phyloP scores from a whole-genome alignment of 2,888 invertebrate species.

The Agrilus cyanescens region DNA sequence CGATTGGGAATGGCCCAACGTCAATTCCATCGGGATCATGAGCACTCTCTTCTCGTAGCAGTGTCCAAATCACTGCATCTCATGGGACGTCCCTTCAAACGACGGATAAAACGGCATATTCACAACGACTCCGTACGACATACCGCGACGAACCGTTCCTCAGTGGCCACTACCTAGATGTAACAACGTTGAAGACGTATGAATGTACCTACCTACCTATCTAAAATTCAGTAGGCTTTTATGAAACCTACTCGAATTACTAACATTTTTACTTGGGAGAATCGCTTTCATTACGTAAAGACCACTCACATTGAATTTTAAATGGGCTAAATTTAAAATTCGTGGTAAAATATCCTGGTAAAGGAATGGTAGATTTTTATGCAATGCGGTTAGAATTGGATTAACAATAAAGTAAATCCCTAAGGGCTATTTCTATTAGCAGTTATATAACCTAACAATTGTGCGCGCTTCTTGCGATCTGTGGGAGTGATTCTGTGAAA shows the following conservation, averaged over 20 bases:
- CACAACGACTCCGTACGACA: conserved; percentile 22
- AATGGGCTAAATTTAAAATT: conserved; percentile 1
- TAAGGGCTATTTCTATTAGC: no score
- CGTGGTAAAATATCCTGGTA: background rate
- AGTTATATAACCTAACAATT: no score
- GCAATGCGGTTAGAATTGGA: no score
- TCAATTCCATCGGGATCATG: conserved; percentile 22
- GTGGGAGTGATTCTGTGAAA: no score
- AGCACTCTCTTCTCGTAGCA: conserved; percentile 28
- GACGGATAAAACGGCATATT: conserved; percentile 30
- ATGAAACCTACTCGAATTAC: background rate
- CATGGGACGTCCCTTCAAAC: conserved; percentile 27
- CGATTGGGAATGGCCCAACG: conserved; percentile 3
- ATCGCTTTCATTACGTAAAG: no score
- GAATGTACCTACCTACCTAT: background rate
- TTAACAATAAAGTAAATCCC: no score
- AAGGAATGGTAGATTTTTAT: no score
- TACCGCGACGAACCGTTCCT: no score
- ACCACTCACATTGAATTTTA: no score
- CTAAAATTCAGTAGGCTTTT: background rate
- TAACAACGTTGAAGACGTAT: background rate
- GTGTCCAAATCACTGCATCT: conserved; percentile 34
- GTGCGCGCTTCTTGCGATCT: no score
- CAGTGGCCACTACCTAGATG: conserved; percentile 9
- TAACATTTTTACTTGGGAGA: background rate